phyloP scores from a whole-genome alignment of 2,797 vertebrate species.

The Brachymystax lenok region DNA sequence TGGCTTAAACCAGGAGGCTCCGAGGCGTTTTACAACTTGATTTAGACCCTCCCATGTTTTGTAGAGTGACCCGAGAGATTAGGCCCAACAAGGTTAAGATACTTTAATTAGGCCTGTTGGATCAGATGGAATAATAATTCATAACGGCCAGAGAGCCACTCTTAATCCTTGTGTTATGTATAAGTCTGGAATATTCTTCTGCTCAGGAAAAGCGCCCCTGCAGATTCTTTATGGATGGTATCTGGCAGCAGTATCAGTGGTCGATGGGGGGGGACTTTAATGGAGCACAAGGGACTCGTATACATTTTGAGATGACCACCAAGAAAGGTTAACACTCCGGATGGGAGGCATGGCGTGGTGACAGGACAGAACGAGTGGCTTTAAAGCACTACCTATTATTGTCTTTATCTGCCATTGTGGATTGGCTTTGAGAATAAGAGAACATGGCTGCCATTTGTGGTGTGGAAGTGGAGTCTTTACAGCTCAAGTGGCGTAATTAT shows the following conservation, averaged over 20 bases:
- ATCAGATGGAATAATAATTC: constrained; percentile 53
- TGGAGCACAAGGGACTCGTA: constrained; percentile 40
- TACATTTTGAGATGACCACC: constrained; percentile 18
- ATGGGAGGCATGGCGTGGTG: constrained; percentile 19
- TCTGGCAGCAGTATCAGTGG: constrained; percentile 29
- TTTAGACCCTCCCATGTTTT: constrained; percentile 67
- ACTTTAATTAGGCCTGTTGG: constrained; percentile 70
- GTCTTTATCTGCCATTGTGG: constrained; percentile 8
- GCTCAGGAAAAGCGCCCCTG: constrained; percentile 1
- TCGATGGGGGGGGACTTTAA: constrained; percentile 40
- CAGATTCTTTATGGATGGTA: constrained; percentile 17
- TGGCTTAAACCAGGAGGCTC: constrained; percentile 54
- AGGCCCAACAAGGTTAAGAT: constrained; percentile 59
- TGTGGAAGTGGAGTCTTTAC: not conserved
- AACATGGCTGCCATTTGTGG: not conserved
- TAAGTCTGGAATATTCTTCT: constrained; percentile 29
- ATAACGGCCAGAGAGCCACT: constrained; percentile 57
- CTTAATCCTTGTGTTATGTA: constrained; percentile 53
- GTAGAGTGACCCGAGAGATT: constrained; percentile 58
- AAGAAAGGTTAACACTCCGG: constrained; percentile 31
- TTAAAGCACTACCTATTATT: constrained; percentile 4
- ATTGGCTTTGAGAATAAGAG: constrained; percentile 2
- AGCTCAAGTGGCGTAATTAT: not conserved
- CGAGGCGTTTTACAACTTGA: constrained; percentile 62
- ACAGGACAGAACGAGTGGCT: constrained; percentile 10